Evolutionary conservation across 2,113 vertebrate species (phyloP), one percentile per base, ranked within the genome.

Genomic region (Pleuronectes platessa): DNA sequence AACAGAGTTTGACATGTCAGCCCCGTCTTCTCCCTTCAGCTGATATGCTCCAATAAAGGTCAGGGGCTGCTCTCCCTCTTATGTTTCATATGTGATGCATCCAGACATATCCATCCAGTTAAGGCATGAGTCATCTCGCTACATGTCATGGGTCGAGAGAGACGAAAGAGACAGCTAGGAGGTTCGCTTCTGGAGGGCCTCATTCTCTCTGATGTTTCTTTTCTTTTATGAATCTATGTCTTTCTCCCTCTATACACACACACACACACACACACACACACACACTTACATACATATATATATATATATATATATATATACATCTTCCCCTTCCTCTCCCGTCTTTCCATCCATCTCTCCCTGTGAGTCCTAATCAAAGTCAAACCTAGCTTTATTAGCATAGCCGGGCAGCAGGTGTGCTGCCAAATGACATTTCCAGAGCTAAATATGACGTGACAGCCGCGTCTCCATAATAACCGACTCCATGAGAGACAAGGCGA

Each of bases 331-430:
- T 7, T 11, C 37, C 27, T n/a, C 65, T 55, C 73, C 62, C 56
- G 49, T 64, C 47, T 45, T 75, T 60, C 76, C 27, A 63, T 56
- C 80, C 60, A 59, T 86, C 72, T 83, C 81, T 89, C 81, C 65
- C 82, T 71, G 77, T 82, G 86, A 85, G 87, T 92, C 78, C 82
- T 87, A 93, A 92, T 92, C 90, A 90, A 92, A 92, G 90, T 86
- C 90, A 90, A 91, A 89, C 85, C 90, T 89, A 74, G 88, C 82
- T 76, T 85, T 90, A 91, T 93, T 92, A 91, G 91, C 90, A 89
- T 90, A 90, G 89, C 91, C 90, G 88, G 91, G 90, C 90, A 92
- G 92, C 92, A 93, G 92, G 92, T 92, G 92, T 90, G 90, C 91
- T 83, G 89, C 88, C 91, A 91, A 90, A 88, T 92, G 91, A 91